phyloP scores from a whole-genome alignment of 1,140 invertebrate genomes.

The Palaemon carinicauda region DNA sequence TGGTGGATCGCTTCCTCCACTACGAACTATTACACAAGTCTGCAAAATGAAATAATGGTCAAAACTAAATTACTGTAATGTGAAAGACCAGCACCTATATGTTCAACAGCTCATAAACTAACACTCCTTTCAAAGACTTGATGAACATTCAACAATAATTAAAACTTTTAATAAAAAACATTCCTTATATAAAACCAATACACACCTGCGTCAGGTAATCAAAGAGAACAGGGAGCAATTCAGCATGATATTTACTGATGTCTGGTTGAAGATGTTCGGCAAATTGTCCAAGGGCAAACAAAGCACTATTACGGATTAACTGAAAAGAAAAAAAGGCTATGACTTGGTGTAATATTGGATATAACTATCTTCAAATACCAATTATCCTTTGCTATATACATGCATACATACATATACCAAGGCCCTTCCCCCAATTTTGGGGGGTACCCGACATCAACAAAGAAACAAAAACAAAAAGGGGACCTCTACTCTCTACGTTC shows the following conservation, averaged over 20 bases:
- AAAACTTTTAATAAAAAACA: neutral
- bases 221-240: constrained; percentile 79
- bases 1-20: constrained; percentile 61
- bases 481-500: too few species aligned
- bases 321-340: constrained; percentile 34
- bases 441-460: too few species aligned
- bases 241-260: constrained; percentile 76
- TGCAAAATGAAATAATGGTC: neutral
- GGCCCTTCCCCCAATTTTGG: too few species aligned
- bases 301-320: constrained; percentile 76
- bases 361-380: too few species aligned
- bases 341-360: too few species aligned
- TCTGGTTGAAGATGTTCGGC: constrained; percentile 80
- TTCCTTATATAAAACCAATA: neutral
- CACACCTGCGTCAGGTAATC: constrained; percentile 74
- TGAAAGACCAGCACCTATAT: too few species aligned
- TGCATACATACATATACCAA: too few species aligned
- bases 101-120: too few species aligned
- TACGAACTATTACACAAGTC: constrained; percentile 51
- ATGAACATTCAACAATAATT: too few species aligned
- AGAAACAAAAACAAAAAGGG: too few species aligned
- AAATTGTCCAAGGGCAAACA: constrained; percentile 84
- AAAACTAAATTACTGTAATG: neutral
- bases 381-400: too few species aligned
- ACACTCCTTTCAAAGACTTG: too few species aligned